A percentile compares a stretch with the other conserved stretches of the same genome.
These are phyloP conservation scores for Tauraco hartlaubi DNA, from an alignment of 2,797 vertebrate species.

Conservation along the genomic window DNA sequence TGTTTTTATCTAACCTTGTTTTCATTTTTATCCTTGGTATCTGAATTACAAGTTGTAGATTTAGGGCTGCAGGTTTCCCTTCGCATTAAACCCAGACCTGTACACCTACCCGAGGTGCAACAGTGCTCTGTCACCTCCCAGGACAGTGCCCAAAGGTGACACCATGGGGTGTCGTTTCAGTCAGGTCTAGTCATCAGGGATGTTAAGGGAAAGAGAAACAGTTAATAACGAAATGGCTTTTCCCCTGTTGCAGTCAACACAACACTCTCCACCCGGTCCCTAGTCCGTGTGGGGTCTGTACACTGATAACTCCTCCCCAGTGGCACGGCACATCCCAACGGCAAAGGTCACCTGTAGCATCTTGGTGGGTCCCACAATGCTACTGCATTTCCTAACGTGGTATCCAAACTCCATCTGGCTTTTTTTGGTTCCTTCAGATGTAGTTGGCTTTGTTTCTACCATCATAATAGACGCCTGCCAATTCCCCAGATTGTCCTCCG, in stretches of 20 bases:
- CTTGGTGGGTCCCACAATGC: neutral
- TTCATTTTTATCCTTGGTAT: constrained; percentile 45
- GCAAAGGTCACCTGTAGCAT: neutral
- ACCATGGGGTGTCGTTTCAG: neutral
- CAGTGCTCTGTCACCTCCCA: neutral
- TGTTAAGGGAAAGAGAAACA: neutral
- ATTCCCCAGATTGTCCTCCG: neutral
- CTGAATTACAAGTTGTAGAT: constrained; percentile 21
- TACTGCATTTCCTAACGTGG: neutral
- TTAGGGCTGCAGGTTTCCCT: neutral
- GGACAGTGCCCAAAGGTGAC: neutral
- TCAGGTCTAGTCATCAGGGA: neutral
- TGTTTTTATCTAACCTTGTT: constrained; percentile 63
- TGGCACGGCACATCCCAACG: neutral
- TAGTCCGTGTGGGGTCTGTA: neutral
- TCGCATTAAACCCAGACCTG: neutral
- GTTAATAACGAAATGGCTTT: neutral
- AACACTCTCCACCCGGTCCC: neutral
- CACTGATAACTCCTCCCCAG: neutral
- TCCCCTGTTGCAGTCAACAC: neutral
- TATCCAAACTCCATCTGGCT: neutral
- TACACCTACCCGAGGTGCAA: neutral
- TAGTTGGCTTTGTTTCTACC: neutral
- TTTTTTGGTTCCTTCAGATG: neutral
- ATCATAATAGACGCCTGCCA: neutral